Base-by-base conservation (phyloP, 2,113 vertebrate genomes). In the Spheniscus mendiculus region DNA sequence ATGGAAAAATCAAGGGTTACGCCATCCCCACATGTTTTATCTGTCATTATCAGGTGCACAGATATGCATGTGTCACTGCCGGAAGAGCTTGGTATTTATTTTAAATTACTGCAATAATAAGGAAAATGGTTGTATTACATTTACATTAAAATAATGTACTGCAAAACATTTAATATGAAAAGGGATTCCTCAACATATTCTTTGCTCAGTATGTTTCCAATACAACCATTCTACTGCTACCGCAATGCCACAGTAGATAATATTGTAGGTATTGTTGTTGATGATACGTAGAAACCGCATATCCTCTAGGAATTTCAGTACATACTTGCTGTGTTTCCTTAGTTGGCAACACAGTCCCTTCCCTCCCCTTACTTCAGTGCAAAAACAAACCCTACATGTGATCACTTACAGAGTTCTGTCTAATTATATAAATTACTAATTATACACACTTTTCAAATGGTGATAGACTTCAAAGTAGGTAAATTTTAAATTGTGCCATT, bases 381-480 rank as follows among this genome's bases (percentile, higher is more conserved):
- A 89, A 90, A 96, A 90, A 21, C 59, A 92, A 95, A 69, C 81
- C 89, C 87, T 61, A 73, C 89, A 65, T 53, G 78, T 53, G 91
- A 85, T 93, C 89, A 50, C 73, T 95, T 80, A n/a, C 44, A 40
- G 67, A 94, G 62, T 95, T 93, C 73, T 85, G 93, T 78, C 87
- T 96, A 96, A 93, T 97, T 97, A 96, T 45, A 87, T 73, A 94
- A 96, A 91, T 77, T 66, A 76, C 81, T 93, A 95, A 96, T 97
- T 96, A 94, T 53, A 87, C 81, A 93, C 81, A 96, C 93, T 91
- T 94, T 80, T 85, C 87, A 81, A 72, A 93, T 30, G 49, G 77
- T 67, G 82, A 80, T 55, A 95, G 91, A 71, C 89, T 95, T 95
- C 93, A 95, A 94, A 95, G 89, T 50, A 97, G 93, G 93, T 93